A percentile compares a stretch with the other conserved stretches of the same genome.
Evolutionary conservation across 2,113 vertebrate species (phyloP).

Genomic region (Prochilodus magdalenae): DNA sequence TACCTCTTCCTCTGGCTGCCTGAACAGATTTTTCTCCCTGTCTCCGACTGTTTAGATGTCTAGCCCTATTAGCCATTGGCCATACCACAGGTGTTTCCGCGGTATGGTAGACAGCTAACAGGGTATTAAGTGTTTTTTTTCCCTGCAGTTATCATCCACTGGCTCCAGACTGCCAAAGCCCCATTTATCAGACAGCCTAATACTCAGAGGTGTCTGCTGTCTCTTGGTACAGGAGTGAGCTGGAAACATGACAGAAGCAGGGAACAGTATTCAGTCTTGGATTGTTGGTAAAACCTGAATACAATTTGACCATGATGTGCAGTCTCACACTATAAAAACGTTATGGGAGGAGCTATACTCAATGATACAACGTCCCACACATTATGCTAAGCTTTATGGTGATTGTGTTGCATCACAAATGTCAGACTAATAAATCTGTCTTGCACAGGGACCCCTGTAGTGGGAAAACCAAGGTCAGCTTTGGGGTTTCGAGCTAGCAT

Average conservation of each 20-base stretch:
- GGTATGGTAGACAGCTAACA: slow-evolving; percentile 21
- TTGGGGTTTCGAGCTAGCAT: background rate
- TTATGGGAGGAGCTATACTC: background rate
- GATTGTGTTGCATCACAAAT: background rate
- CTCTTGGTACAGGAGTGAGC: slow-evolving; percentile 12
- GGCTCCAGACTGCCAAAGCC: slow-evolving; percentile 30
- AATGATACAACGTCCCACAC: background rate
- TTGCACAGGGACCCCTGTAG: background rate
- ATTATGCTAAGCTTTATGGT: slow-evolving; percentile 7
- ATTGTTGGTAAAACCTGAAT: slow-evolving; percentile 16
- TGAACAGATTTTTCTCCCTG: slow-evolving; percentile 1
- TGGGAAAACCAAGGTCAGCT: background rate
- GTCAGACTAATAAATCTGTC: background rate
- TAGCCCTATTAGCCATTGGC: slow-evolving; percentile 6
- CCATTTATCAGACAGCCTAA: slow-evolving; percentile 30
- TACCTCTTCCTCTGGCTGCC: background rate
- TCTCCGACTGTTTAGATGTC: background rate
- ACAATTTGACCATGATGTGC: background rate
- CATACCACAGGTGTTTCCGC: slow-evolving; percentile 39
- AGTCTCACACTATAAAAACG: background rate
- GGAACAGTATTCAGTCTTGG: background rate
- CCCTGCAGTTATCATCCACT: slow-evolving; percentile 33
- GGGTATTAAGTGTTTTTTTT: slow-evolving; percentile 30
- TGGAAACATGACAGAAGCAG: background rate
- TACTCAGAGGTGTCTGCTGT: slow-evolving; percentile 33